Evolutionary conservation across 30 jellyfish, hydroid and myxozoan species (phyloP).

Genomic region (Aurelia aurita): DNA sequence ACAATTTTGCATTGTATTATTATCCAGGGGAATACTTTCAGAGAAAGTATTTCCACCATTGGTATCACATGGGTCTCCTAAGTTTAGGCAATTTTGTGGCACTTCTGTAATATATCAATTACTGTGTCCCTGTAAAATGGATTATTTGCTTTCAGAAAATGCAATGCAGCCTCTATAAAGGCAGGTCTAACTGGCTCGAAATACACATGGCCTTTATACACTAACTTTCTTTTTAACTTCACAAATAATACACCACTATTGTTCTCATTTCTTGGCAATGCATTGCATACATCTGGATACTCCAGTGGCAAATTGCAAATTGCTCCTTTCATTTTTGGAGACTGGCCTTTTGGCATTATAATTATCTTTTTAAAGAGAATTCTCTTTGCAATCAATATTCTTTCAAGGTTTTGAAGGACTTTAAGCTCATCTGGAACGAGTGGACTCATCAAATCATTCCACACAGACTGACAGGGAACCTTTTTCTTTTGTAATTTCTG

Average conservation of each 20-base stretch:
- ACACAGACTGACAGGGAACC: no score
- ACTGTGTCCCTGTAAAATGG: constrained; percentile 40
- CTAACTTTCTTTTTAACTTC: constrained; percentile 16
- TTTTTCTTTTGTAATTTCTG: no score
- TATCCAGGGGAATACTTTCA: no score
- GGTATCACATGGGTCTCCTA: no score
- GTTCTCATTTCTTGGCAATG: constrained; percentile 25
- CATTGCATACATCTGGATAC: background rate
- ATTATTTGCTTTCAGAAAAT: constrained; percentile 10
- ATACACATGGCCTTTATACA: constrained; percentile 29
- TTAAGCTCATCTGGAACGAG: no score
- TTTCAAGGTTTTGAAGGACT: no score
- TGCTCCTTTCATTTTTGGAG: no score
- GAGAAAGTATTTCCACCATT: no score
- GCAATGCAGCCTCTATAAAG: constrained; percentile 7
- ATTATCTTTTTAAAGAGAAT: constrained; percentile 19
- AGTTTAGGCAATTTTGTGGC: no score
- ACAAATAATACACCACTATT: constrained; percentile 29
- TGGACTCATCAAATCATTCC: no score
- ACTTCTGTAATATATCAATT: constrained; percentile 4
- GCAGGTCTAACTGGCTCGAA: constrained; percentile 44
- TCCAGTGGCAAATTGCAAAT: constrained; percentile 40
- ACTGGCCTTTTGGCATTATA: no score
- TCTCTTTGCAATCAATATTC: background rate
- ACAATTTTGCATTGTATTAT: no score